These are phyloP conservation scores for Etheostoma cragini DNA, from an alignment of 2,113 vertebrate species.

Conservation along the genomic window DNA sequence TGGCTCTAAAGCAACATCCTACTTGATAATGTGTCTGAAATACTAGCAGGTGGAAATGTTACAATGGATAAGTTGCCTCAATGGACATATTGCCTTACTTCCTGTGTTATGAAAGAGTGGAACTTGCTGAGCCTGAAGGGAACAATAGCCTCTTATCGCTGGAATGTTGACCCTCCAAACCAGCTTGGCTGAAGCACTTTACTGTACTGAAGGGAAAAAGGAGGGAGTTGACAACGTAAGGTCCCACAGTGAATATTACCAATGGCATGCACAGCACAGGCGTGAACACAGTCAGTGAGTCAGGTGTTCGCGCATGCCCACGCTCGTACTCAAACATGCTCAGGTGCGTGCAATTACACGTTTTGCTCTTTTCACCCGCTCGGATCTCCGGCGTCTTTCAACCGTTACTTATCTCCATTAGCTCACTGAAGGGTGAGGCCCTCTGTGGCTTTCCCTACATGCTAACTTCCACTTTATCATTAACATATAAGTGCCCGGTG, in stretches of 20 bases:
- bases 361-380: conserved; percentile 23
- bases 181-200: conserved; percentile 23
- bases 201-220: conserved; percentile 6
- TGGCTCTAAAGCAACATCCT: conserved; percentile 12
- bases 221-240: conserved; percentile 19
- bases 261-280: conserved; percentile 16
- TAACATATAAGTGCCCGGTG: conserved; percentile 22
- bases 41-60: conserved; percentile 48
- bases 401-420: conserved; percentile 10
- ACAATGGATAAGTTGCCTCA: conserved; percentile 45
- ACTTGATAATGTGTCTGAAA: conserved; percentile 14
- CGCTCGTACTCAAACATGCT: background rate
- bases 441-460: background rate
- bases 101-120: conserved; percentile 66
- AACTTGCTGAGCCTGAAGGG: conserved; percentile 46
- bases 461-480: conserved; percentile 18
- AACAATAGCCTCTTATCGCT: conserved; percentile 70
- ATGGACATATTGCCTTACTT: conserved; percentile 65
- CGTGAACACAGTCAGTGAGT: background rate
- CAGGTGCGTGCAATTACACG: background rate
- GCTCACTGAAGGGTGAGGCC: conserved; percentile 16
- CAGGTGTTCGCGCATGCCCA: conserved; percentile 17
- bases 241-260: conserved; percentile 23
- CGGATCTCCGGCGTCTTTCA: conserved; percentile 7
- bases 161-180: conserved; percentile 69